phyloP scores from a whole-genome alignment of 2,888 invertebrate species.

The Anthoptus insignis region DNA sequence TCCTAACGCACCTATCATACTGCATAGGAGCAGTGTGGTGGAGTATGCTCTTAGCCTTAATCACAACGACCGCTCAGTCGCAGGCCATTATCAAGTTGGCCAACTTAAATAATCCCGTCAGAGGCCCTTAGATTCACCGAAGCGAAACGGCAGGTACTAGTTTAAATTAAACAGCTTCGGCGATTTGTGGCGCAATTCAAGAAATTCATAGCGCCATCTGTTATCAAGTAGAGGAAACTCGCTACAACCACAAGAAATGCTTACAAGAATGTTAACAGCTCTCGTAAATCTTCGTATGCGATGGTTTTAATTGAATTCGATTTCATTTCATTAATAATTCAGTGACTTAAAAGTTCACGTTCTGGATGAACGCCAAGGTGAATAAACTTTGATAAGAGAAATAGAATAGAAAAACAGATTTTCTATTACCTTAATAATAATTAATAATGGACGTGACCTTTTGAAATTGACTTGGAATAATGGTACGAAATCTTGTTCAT shows the following conservation, averaged over 20 bases:
- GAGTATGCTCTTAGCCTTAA: too few relatives aligned
- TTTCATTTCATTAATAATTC: constrained; percentile 9
- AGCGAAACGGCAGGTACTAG: too few relatives aligned
- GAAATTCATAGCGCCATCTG: not conserved
- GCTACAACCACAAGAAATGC: not conserved
- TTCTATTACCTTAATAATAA: constrained; percentile 12
- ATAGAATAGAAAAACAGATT: constrained; percentile 17
- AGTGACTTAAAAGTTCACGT: constrained; percentile 13
- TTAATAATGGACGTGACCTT: constrained; percentile 18
- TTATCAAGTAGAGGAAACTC: not conserved
- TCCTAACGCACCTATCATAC: too few relatives aligned
- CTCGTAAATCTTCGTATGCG: not conserved
- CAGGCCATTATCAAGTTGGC: too few relatives aligned
- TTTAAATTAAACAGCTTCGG: too few relatives aligned
- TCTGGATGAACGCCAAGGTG: constrained; percentile 38
- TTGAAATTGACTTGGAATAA: not conserved
- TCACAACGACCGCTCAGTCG: too few relatives aligned
- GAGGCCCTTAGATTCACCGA: too few relatives aligned
- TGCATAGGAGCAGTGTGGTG: too few relatives aligned
- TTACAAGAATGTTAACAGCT: not conserved
- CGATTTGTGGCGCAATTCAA: not conserved
- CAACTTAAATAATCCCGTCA: too few relatives aligned
- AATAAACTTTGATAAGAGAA: constrained; percentile 39
- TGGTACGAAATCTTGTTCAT: too few relatives aligned
- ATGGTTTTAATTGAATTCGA: constrained; percentile 9